A percentile compares a stretch with the other conserved stretches of the same genome.
Conservation (phyloP, 2,113 vertebrate genomes). For the Mixornis gularis region DNA sequence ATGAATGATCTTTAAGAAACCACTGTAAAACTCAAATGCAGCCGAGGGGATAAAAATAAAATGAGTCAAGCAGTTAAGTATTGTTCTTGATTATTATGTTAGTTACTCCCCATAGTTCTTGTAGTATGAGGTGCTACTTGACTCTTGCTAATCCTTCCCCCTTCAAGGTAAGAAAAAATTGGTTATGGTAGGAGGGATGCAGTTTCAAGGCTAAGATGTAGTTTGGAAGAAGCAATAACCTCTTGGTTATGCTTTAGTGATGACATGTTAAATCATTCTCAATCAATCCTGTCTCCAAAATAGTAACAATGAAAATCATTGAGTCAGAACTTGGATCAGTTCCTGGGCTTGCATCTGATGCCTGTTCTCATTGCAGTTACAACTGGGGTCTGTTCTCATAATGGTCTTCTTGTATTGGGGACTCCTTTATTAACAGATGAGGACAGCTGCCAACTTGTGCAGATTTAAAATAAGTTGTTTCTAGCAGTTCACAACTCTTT, state of each 20-base stretch:
- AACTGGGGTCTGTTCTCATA: not conserved
- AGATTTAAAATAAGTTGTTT: not conserved
- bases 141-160: not conserved
- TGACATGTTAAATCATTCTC: not conserved
- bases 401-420: not conserved
- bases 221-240: not conserved
- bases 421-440: not conserved
- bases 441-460: not conserved
- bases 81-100: not conserved
- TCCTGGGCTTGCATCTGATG: not conserved
- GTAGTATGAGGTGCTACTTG: not conserved
- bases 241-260: not conserved
- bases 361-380: not conserved
- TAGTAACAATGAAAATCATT: not conserved
- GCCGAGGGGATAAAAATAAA: conserved; percentile 25
- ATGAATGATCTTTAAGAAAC: conserved; percentile 60
- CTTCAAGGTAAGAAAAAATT: not conserved
- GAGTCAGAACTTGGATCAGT: not conserved
- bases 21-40: conserved; percentile 71
- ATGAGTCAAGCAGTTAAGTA: not conserved
- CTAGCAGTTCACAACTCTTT: not conserved
- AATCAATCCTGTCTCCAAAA: not conserved
- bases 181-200: not conserved
- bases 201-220: not conserved
- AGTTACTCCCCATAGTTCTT: not conserved